phyloP scores from a whole-genome alignment of 2,113 vertebrate species.

The Oryzias curvinotus region DNA sequence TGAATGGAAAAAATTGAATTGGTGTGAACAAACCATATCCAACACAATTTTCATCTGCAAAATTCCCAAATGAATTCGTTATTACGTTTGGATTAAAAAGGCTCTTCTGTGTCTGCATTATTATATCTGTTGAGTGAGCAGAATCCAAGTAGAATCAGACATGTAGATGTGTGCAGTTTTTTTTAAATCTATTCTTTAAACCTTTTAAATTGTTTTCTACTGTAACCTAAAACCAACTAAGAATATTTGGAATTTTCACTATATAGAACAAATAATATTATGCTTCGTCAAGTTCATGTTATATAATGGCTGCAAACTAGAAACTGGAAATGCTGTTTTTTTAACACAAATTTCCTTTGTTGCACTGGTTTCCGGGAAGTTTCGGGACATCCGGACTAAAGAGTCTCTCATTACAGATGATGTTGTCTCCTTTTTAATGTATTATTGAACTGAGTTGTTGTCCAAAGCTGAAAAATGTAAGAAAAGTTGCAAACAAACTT shows the following conservation, averaged over 20 bases:
- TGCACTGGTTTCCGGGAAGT: conserved; percentile 67
- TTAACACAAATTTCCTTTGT: conserved; percentile 74
- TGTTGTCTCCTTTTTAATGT: conserved; percentile 60
- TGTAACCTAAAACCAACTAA: conserved; percentile 36
- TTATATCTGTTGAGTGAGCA: conserved; percentile 9
- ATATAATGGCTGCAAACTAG: conserved; percentile 62
- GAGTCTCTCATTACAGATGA: conserved; percentile 67
- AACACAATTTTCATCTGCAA: background rate
- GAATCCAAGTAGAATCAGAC: background rate
- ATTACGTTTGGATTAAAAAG: conserved; percentile 38
- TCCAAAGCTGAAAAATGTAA: conserved; percentile 39
- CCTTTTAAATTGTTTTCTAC: no score
- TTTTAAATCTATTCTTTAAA: background rate
- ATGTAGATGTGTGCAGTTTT: background rate
- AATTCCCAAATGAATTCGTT: conserved; percentile 19
- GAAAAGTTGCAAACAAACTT: background rate
- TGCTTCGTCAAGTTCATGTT: conserved; percentile 60
- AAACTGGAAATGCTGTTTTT: conserved; percentile 71
- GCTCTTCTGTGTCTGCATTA: conserved; percentile 37
- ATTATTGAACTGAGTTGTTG: conserved; percentile 26
- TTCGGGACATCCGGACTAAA: conserved; percentile 65
- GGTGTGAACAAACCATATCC: conserved; percentile 3
- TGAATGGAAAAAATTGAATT: background rate
- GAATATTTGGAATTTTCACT: conserved; percentile 46
- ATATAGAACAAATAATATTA: conserved; percentile 57